phyloP scores from a whole-genome alignment of 2,113 vertebrate genomes.

The Willisornis vidua region DNA sequence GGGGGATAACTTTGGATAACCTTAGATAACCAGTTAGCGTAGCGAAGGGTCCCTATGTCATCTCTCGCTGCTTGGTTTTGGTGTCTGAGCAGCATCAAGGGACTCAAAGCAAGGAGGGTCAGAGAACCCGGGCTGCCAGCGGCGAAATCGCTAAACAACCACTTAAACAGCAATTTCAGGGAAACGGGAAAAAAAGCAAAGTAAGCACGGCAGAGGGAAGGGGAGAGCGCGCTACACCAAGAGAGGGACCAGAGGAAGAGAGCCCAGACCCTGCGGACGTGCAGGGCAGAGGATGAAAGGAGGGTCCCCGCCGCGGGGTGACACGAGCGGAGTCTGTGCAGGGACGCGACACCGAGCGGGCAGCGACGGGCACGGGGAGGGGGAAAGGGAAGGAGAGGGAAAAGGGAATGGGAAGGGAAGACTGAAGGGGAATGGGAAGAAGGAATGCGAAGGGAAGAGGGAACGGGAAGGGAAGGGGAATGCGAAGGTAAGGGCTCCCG shows the following conservation, averaged over 20 bases:
- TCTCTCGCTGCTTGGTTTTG: not conserved
- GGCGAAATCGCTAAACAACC: fast-evolving
- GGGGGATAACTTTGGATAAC: fast-evolving
- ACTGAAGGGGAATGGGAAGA: no score
- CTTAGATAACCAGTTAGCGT: fast-evolving
- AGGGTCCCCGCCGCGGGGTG: not conserved
- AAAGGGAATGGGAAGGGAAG: not conserved
- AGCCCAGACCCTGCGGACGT: fast-evolving
- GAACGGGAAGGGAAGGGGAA: no score
- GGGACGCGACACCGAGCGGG: fast-evolving
- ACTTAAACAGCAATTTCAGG: fast-evolving
- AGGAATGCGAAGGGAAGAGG: fast-evolving
- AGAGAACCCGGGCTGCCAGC: fast-evolving
- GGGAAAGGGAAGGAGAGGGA: not conserved
- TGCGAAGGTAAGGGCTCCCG: no score
- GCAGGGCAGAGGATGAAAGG: not conserved
- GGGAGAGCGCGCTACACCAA: fast-evolving
- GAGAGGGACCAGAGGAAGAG: fast-evolving
- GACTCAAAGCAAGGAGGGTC: fast-evolving
- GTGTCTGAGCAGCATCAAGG: fast-evolving
- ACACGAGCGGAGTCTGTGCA: not conserved
- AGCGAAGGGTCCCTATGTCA: fast-evolving
- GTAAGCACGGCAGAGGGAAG: fast-evolving
- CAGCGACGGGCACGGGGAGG: no score
- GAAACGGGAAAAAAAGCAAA: fast-evolving